These are phyloP conservation scores for Nematopogon swammerdamellus DNA, from an alignment of 2,888 invertebrate species.

Conservation along the genomic window DNA sequence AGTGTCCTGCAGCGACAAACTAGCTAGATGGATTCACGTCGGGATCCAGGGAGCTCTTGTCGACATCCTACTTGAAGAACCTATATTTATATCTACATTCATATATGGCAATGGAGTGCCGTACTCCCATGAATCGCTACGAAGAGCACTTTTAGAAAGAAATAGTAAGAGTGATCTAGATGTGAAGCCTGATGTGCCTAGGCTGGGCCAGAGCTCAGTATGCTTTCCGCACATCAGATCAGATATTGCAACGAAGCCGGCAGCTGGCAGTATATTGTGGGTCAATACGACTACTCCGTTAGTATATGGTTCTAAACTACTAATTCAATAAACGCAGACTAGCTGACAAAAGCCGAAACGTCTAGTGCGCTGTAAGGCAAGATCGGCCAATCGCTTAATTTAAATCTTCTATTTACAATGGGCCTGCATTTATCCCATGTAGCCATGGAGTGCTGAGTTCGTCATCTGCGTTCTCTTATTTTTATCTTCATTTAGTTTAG, in stretches of 20 bases:
- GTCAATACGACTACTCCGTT: constrained; percentile 23
- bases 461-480: too few species aligned
- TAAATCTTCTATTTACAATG: too few species aligned
- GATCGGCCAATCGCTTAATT: neutral
- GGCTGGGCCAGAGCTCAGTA: constrained; percentile 24
- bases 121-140: constrained; percentile 57
- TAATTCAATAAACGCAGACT: too few species aligned
- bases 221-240: constrained; percentile 22
- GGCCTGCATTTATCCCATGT: too few species aligned
- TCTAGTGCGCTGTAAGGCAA: too few species aligned
- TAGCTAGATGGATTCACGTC: constrained; percentile 82
- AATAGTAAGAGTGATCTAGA: constrained; percentile 7
- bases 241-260: constrained; percentile 20
- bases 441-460: too few species aligned
- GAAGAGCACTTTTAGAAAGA: constrained; percentile 49
- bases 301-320: too few species aligned
- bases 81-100: constrained; percentile 68
- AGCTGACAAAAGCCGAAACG: too few species aligned
- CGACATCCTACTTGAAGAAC: constrained; percentile 59
- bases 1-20: constrained; percentile 92
- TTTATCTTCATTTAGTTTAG: too few species aligned
- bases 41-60: constrained; percentile 85
- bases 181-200: constrained; percentile 15
- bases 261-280: constrained; percentile 37
- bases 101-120: constrained; percentile 67